phyloP scores from a whole-genome alignment of 1,140 invertebrate species.

The Paralvinella palmiformis region DNA sequence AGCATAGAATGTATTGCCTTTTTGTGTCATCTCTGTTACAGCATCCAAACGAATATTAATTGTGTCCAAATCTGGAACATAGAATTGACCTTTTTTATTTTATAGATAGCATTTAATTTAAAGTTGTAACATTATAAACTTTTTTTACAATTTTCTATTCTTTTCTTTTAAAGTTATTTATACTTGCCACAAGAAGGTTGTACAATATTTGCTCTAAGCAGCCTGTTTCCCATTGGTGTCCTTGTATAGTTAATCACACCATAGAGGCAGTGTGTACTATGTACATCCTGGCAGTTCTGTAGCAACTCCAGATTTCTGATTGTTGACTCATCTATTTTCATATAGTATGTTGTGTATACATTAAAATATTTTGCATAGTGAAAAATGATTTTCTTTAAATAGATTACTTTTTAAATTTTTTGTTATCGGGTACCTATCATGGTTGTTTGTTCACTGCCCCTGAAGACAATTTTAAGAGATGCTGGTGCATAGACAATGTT shows the following conservation, averaged over 20 bases:
- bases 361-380: not conserved
- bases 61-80: slow-evolving; percentile 54
- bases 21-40: slow-evolving; percentile 66
- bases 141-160: no score
- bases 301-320: slow-evolving; percentile 67
- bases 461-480: slow-evolving; percentile 74
- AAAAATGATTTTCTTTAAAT: not conserved
- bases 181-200: no score
- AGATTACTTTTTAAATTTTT: no score
- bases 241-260: slow-evolving; percentile 71
- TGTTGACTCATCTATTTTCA: slow-evolving; percentile 47
- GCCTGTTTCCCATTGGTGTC: slow-evolving; percentile 68
- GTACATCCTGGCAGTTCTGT: slow-evolving; percentile 51
- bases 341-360: not conserved
- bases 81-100: not conserved
- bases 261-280: slow-evolving; percentile 57
- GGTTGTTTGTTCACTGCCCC: slow-evolving; percentile 73
- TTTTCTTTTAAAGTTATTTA: no score
- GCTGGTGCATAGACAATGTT: slow-evolving; percentile 68
- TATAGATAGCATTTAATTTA: no score
- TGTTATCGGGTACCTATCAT: slow-evolving; percentile 64
- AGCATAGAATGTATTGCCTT: slow-evolving; percentile 55
- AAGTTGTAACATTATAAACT: no score
- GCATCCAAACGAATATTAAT: slow-evolving; percentile 66
- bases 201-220: slow-evolving; percentile 72